Evolutionary conservation across 2,113 vertebrate genomes (phyloP).

Genomic region (Strix aluco): DNA sequence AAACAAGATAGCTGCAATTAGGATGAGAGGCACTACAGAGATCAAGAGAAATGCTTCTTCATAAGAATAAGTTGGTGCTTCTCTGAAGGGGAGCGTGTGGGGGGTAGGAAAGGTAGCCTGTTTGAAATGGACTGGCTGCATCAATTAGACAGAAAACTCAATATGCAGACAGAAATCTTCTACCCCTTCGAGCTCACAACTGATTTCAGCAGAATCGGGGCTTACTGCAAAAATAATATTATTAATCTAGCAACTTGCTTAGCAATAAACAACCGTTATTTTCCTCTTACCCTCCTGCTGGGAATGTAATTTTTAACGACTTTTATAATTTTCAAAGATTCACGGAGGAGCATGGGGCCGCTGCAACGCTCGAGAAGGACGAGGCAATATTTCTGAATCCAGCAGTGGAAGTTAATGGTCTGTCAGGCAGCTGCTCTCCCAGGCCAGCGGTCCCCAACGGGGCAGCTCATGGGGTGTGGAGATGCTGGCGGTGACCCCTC

Average conservation of each 20-base stretch:
- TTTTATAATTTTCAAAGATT: background rate
- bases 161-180: background rate
- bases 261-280: background rate
- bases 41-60: constrained; percentile 33
- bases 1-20: constrained; percentile 43
- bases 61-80: background rate
- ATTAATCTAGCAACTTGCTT: background rate
- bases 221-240: background rate
- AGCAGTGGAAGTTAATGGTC: background rate
- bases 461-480: fast-evolving
- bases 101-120: background rate
- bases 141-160: background rate
- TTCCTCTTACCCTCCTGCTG: background rate
- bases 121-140: background rate
- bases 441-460: fast-evolving
- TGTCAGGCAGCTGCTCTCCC: too few relatives aligned
- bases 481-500: background rate
- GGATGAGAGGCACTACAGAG: constrained; percentile 40
- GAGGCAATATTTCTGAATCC: background rate
- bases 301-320: background rate
- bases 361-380: background rate
- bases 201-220: background rate
- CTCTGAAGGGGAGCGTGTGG: background rate
- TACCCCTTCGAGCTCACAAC: background rate
- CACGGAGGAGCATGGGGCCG: fast-evolving